Percentiles rank a stretch among this genome's conserved stretches.
Conservation (phyloP, 1,140 invertebrate species). For the Papilio machaon region DNA sequence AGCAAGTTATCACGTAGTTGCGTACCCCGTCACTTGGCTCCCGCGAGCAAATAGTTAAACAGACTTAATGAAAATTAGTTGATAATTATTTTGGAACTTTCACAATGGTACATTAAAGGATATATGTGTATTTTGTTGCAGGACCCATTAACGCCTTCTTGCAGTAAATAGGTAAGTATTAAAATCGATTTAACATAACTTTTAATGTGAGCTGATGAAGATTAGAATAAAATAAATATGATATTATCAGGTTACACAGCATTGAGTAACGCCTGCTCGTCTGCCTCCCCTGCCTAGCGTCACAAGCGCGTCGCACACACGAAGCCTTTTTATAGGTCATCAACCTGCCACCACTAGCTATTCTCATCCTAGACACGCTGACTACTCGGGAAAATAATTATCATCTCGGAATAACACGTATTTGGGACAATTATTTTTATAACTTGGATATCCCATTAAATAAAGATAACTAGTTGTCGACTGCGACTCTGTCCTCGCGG, state of each 20-base stretch:
- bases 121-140: neutral
- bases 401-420: neutral
- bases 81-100: constrained; percentile 6
- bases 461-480: neutral
- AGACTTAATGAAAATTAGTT: constrained; percentile 27
- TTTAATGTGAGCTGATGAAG: neutral
- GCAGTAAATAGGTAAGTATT: neutral
- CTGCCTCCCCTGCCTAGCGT: constrained; percentile 52
- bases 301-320: constrained; percentile 59
- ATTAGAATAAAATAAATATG: constrained; percentile 40
- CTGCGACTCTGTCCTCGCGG: no score
- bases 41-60: constrained; percentile 22
- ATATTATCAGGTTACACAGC: constrained; percentile 52
- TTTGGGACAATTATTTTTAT: neutral
- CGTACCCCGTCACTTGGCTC: neutral
- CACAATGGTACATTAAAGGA: neutral
- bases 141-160: neutral
- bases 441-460: neutral
- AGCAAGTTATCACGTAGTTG: neutral
- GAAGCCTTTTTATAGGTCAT: constrained; percentile 74
- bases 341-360: constrained; percentile 50
- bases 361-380: neutral
- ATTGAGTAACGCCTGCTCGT: constrained; percentile 58
- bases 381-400: constrained; percentile 1
- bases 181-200: neutral